Conservation (phyloP, 2,797 vertebrate genomes). For the Harpagifer antarcticus region DNA sequence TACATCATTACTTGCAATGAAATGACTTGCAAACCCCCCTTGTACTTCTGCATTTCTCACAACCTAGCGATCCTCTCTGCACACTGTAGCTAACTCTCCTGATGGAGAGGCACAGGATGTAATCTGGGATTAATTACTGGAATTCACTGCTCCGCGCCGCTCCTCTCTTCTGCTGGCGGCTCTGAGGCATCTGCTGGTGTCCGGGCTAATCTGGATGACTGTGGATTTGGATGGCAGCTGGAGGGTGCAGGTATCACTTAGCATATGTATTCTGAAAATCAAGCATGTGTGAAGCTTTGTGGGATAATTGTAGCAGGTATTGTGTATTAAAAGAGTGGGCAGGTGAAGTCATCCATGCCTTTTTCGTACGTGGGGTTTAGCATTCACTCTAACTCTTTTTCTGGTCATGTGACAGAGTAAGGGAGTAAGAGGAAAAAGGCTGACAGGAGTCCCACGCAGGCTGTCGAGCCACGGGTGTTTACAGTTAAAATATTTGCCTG, state of each 20-base stretch:
- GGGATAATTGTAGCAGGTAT: conserved; percentile 33
- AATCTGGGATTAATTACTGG: conserved; percentile 84
- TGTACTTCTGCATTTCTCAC: conserved; percentile 41
- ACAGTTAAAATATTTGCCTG: conserved; percentile 85
- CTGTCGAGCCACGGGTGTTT: conserved; percentile 81
- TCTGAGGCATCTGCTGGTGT: conserved; percentile 70
- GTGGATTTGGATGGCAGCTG: conserved; percentile 73
- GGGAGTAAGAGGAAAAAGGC: conserved; percentile 68
- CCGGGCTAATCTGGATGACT: conserved; percentile 78
- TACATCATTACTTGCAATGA: conserved; percentile 21
- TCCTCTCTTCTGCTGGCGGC: conserved; percentile 57
- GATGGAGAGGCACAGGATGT: conserved; percentile 75
- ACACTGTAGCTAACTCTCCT: conserved; percentile 61
- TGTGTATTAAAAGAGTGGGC: not conserved
- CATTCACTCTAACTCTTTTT: conserved; percentile 42
- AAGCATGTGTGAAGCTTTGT: conserved; percentile 16
- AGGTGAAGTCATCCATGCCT: conserved; percentile 1
- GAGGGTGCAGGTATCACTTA: conserved; percentile 65
- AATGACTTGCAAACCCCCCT: conserved; percentile 39
- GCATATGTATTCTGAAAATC: conserved; percentile 31
- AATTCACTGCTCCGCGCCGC: conserved; percentile 58
- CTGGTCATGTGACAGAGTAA: conserved; percentile 50
- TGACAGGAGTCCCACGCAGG: conserved; percentile 78
- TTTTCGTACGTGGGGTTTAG: conserved; percentile 37
- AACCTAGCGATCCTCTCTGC: conserved; percentile 42